Evolutionary conservation across 2,113 vertebrate species (phyloP).

Genomic region (Peucedramus taeniatus): DNA sequence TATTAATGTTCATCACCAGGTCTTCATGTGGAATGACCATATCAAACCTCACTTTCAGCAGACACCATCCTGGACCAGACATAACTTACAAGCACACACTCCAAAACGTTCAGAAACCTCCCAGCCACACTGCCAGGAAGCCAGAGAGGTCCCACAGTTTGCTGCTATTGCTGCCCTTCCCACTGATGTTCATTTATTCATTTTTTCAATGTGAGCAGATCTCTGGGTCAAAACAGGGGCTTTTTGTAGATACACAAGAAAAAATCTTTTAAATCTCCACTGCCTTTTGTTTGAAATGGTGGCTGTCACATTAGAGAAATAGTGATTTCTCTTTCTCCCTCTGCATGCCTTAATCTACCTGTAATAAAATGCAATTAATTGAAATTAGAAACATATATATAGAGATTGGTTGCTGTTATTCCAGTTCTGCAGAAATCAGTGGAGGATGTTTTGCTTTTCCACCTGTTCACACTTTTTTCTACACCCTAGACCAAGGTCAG

Average conservation of each 20-base stretch:
- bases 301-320: background rate
- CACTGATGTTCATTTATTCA: background rate
- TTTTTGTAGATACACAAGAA: background rate
- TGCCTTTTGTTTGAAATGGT: background rate
- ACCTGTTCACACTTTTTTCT: background rate
- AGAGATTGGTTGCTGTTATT: background rate
- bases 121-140: background rate
- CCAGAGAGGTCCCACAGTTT: background rate
- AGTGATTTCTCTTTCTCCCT: background rate
- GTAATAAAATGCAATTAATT: background rate
- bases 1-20: background rate
- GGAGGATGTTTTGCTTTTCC: background rate
- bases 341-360: background rate
- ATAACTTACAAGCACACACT: background rate
- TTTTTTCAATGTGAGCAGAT: background rate
- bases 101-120: background rate
- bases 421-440: background rate
- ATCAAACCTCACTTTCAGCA: background rate
- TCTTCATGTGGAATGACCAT: background rate
- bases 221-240: background rate
- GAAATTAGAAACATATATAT: background rate
- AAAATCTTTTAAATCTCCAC: background rate
- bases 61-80: background rate
- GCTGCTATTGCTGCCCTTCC: background rate
- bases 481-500: background rate